Percentiles rank a stretch among this genome's conserved stretches.
These are phyloP conservation scores for Abscondita cerata DNA, from an alignment of 2,888 invertebrate genomes.

Conservation along the genomic window DNA sequence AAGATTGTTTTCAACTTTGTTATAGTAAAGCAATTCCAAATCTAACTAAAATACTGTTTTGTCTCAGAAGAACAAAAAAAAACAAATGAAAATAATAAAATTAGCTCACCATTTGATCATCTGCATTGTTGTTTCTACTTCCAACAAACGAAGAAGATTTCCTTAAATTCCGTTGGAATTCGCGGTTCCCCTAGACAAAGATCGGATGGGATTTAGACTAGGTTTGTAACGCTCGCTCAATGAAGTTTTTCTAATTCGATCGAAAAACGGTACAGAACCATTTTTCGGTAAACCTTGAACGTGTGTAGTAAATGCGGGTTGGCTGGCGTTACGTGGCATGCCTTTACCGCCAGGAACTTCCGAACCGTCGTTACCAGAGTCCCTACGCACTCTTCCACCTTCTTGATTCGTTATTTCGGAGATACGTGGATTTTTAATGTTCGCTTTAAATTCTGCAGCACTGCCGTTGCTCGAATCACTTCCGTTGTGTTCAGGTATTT, in stretches of 20 bases:
- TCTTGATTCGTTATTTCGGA: slow-evolving; percentile 57
- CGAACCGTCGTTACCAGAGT: slow-evolving; percentile 45
- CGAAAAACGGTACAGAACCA: slow-evolving; percentile 90
- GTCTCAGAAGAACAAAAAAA: no score
- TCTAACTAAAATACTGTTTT: background rate
- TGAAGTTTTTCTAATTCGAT: slow-evolving; percentile 83
- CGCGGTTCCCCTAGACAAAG: slow-evolving; percentile 77
- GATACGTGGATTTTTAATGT: slow-evolving; percentile 52
- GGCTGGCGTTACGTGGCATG: slow-evolving; percentile 83
- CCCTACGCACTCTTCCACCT: slow-evolving; percentile 45
- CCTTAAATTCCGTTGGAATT: slow-evolving; percentile 71
- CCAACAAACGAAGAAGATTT: slow-evolving; percentile 66
- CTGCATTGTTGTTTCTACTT: slow-evolving; percentile 65
- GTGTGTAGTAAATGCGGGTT: slow-evolving; percentile 82
- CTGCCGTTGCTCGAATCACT: slow-evolving; percentile 62
- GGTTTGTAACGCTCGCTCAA: slow-evolving; percentile 85
- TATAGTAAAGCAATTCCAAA: no score
- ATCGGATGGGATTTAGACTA: slow-evolving; percentile 81
- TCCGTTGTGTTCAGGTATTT: slow-evolving; percentile 67
- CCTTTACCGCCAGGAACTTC: slow-evolving; percentile 29
- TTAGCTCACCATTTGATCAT: slow-evolving; percentile 42
- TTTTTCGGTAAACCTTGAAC: slow-evolving; percentile 82
- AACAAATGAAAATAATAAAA: no score
- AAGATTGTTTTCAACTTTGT: no score
- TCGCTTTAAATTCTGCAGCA: slow-evolving; percentile 51